A percentile compares a stretch with the other conserved stretches of the same genome.
These are phyloP conservation scores for Nothoprocta perdicaria DNA, from an alignment of 2,113 vertebrate species.

Conservation along the genomic window DNA sequence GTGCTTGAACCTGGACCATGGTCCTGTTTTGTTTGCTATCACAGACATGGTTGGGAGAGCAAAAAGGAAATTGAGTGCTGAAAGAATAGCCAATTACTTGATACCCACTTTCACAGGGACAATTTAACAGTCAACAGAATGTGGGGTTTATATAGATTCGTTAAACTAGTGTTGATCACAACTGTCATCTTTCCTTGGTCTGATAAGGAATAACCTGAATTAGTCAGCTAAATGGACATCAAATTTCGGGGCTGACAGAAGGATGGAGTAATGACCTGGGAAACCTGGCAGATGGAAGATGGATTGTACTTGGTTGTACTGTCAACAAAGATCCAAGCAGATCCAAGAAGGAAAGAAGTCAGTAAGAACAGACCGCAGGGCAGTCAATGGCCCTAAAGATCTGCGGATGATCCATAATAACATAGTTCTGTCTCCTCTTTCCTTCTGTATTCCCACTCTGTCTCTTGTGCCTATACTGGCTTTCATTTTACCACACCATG, in stretches of 20 bases:
- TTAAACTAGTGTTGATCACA: neutral
- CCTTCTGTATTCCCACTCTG: neutral
- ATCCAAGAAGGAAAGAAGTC: neutral
- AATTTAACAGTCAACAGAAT: neutral
- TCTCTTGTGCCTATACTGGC: neutral
- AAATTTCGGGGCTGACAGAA: neutral
- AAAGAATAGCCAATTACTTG: neutral
- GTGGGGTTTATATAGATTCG: neutral
- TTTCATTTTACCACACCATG: neutral
- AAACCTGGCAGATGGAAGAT: neutral
- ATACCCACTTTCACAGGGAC: neutral
- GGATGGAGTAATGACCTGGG: neutral
- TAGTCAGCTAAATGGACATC: neutral
- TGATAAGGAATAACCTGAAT: neutral
- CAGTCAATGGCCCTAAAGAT: neutral
- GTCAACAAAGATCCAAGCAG: neutral
- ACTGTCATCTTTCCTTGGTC: neutral
- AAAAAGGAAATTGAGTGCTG: neutral
- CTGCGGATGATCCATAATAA: neutral
- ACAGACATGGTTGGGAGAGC: neutral
- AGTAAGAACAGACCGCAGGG: fast-evolving
- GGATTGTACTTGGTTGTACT: neutral
- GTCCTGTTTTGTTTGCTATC: neutral
- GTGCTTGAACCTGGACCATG: neutral
- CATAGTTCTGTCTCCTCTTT: neutral